Percentiles rank a stretch among this genome's conserved stretches.
Conservation (phyloP, 1,140 invertebrate genomes). For the Laupala kohalensis region DNA sequence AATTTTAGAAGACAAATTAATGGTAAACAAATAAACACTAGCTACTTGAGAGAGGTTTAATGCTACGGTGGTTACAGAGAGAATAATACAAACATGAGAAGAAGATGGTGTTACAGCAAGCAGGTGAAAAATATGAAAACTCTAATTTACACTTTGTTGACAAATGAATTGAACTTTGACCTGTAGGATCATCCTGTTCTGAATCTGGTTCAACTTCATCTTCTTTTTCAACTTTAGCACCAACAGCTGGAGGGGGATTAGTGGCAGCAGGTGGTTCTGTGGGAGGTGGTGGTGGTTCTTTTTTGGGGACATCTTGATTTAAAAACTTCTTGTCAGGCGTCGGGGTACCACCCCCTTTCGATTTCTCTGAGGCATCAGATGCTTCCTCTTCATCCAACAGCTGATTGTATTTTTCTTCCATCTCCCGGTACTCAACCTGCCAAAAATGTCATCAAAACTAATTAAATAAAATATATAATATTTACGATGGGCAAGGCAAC, state of each 20-base stretch:
- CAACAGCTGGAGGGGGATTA: background rate
- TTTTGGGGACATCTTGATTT: conserved; percentile 3
- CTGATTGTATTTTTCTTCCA: conserved; percentile 48
- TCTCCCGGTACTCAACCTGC: conserved; percentile 51
- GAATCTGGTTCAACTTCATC: conserved; percentile 27
- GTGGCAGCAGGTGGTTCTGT: conserved; percentile 1
- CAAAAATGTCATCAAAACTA: conserved; percentile 12
- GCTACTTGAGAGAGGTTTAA: no score
- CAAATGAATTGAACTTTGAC: conserved; percentile 13
- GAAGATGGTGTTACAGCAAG: background rate
- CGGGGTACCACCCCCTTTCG: conserved; percentile 30
- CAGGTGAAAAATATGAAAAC: background rate
- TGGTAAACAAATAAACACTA: no score
- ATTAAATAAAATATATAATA: background rate
- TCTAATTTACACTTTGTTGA: background rate
- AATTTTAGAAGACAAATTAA: no score
- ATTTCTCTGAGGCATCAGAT: conserved; percentile 47
- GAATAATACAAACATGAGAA: background rate
- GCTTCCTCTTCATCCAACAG: conserved; percentile 44
- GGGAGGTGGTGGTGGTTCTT: conserved; percentile 10
- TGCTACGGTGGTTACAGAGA: no score
- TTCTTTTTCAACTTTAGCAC: conserved; percentile 20
- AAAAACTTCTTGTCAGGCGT: conserved; percentile 12
- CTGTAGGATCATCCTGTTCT: conserved; percentile 32
- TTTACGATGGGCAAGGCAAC: background rate